A percentile compares a stretch with the other conserved stretches of the same genome.
Conservation (phyloP, 2,797 vertebrate species). For the Antrozous pallidus region DNA sequence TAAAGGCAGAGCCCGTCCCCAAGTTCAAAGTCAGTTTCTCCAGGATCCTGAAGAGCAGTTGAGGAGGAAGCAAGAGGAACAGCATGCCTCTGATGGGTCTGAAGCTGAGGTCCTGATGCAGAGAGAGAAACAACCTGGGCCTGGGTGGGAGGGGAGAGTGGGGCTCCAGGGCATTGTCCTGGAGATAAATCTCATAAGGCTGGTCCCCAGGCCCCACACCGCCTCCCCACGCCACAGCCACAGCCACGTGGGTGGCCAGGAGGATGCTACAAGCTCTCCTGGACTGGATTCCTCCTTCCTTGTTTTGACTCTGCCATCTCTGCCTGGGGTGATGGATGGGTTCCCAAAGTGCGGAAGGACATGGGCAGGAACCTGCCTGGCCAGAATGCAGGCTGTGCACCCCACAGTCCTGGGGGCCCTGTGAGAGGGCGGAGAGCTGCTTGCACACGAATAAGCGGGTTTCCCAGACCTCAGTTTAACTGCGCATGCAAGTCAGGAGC, state of each 20-base stretch:
- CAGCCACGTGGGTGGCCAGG: background rate
- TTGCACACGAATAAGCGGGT: background rate
- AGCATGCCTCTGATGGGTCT: background rate
- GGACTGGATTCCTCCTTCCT: background rate
- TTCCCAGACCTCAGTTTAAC: rapidly evolving
- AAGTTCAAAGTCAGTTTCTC: conserved; percentile 28
- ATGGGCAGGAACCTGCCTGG: background rate
- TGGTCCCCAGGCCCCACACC: no score
- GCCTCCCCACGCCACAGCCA: no score
- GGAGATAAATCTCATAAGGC: background rate
- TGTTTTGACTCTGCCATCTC: background rate
- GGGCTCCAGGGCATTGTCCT: background rate
- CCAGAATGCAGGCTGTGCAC: background rate
- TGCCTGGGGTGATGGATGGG: background rate
- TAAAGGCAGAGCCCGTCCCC: background rate
- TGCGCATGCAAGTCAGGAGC: background rate
- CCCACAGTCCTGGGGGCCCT: rapidly evolving
- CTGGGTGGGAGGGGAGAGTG: background rate
- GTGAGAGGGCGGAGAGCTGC: background rate
- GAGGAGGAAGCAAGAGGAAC: background rate
- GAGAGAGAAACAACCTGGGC: background rate
- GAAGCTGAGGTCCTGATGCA: background rate
- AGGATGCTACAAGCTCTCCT: background rate
- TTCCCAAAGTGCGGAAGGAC: background rate
- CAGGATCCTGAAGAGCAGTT: background rate